Percentiles rank a stretch among this genome's conserved stretches.
Evolutionary conservation across 2,797 vertebrate species (phyloP).

Genomic region (Pipistrellus nathusii): DNA sequence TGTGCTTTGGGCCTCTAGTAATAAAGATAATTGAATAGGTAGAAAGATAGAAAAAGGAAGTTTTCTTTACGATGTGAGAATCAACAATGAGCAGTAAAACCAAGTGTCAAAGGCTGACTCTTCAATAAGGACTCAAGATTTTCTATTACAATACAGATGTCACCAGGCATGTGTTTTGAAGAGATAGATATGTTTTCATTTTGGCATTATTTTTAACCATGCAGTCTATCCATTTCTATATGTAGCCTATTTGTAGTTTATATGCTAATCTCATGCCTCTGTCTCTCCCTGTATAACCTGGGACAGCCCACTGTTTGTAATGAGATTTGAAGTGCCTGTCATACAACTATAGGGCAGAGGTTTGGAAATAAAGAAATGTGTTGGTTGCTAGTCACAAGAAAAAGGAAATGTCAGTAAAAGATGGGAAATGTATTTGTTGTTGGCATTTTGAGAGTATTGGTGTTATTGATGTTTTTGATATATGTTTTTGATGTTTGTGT

Average conservation of each 20-base stretch:
- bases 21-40: background rate
- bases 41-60: background rate
- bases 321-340: background rate
- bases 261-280: background rate
- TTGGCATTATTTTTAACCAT: slow-evolving; percentile 26
- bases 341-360: background rate
- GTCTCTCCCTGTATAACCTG: background rate
- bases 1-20: background rate
- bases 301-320: background rate
- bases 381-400: background rate
- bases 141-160: background rate
- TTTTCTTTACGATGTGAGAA: background rate
- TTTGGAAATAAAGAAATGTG: background rate
- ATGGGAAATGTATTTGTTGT: background rate
- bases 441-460: background rate
- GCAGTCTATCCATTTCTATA: background rate
- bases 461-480: background rate
- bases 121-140: background rate
- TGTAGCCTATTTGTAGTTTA: background rate
- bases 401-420: background rate
- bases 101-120: background rate
- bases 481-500: no score
- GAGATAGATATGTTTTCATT: background rate
- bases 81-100: background rate
- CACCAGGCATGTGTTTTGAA: background rate